Percentiles rank a stretch among this genome's conserved stretches.
phyloP scores from a whole-genome alignment of 2,113 vertebrate species.

The Heteronetta atricapilla region DNA sequence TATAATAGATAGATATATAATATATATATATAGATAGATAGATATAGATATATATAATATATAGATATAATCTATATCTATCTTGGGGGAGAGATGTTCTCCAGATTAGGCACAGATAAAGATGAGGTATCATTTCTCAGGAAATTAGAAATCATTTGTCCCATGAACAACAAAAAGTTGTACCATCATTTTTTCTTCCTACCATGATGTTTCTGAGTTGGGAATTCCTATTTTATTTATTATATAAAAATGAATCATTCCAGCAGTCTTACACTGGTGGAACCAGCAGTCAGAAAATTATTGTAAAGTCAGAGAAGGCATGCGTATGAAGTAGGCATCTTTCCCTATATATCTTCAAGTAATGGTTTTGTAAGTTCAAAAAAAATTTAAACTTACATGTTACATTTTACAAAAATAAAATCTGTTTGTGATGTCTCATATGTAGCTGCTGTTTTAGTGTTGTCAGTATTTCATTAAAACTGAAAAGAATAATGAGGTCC shows the following conservation, averaged over 20 bases:
- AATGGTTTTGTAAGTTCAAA: background rate
- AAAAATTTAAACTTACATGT: background rate
- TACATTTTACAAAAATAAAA: background rate
- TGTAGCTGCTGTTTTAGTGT: background rate
- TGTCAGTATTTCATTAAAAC: background rate
- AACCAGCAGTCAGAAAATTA: background rate
- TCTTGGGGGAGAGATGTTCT: background rate
- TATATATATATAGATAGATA: too few relatives aligned
- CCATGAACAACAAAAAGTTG: background rate
- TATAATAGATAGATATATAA: too few relatives aligned
- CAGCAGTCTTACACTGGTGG: background rate
- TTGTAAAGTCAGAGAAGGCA: background rate
- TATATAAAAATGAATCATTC: background rate
- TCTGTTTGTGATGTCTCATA: background rate
- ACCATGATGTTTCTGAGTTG: background rate
- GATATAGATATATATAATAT: too few relatives aligned
- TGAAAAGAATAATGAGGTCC: slow-evolving; percentile 40
- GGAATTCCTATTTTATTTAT: background rate
- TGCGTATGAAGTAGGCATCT: background rate
- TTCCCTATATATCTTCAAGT: background rate
- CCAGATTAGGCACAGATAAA: background rate
- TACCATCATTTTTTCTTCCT: background rate
- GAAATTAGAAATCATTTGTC: background rate
- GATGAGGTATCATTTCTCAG: background rate
- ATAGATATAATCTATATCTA: background rate